Conservation (phyloP, 2,113 vertebrate species). For the Orthonyx spaldingii region DNA sequence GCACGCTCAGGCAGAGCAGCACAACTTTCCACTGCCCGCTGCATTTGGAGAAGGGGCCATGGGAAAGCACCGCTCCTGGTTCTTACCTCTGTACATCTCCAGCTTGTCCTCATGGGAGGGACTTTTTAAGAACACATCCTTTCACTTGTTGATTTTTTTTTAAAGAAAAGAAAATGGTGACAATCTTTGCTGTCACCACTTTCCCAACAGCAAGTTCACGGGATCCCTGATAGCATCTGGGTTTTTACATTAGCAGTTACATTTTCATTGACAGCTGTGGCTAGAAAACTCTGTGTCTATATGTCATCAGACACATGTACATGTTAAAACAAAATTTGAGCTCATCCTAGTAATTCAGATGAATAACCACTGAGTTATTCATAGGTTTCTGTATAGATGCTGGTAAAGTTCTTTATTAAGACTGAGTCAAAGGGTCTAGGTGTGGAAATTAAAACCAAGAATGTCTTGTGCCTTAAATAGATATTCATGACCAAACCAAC, state of each 20-base stretch:
- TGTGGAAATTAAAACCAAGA: not conserved
- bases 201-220: not conserved
- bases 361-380: not conserved
- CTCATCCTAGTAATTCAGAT: not conserved
- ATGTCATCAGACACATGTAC: not conserved
- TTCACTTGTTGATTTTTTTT: not conserved
- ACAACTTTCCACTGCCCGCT: not conserved
- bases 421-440: not conserved
- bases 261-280: not conserved
- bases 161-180: not conserved
- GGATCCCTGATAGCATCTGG: rapidly evolving
- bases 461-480: not conserved
- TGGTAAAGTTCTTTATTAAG: not conserved
- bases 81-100: not conserved
- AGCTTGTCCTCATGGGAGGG: not conserved
- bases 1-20: not conserved
- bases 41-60: not conserved
- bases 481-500: not conserved
- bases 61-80: rapidly evolving
- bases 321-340: not conserved
- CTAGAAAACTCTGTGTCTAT: not conserved
- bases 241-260: not conserved
- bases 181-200: not conserved
- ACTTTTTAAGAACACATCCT: not conserved
- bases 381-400: not conserved